These are phyloP conservation scores for Acronicta aceris DNA, from an alignment of 2,888 invertebrate species.

Conservation along the genomic window DNA sequence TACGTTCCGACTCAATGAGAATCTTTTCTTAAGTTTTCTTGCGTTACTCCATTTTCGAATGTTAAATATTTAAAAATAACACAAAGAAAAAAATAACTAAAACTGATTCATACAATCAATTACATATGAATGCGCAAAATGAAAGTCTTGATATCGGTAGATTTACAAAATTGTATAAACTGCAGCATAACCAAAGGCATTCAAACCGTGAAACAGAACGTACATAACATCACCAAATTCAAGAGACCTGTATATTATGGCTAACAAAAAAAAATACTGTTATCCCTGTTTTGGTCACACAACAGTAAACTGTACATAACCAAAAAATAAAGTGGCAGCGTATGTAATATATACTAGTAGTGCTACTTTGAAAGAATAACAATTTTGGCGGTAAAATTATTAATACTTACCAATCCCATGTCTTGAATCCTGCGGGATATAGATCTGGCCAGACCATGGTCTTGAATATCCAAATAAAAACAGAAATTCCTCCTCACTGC, in stretches of 20 bases:
- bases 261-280: constrained; percentile 45
- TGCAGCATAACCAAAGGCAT: neutral
- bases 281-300: constrained; percentile 55
- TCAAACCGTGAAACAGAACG: constrained; percentile 65
- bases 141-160: neutral
- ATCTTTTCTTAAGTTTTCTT: constrained; percentile 9
- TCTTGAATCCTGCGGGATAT: constrained; percentile 92
- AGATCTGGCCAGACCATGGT: constrained; percentile 90
- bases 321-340: constrained; percentile 63
- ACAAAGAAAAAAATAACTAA: too few species aligned
- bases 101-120: neutral
- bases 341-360: constrained; percentile 29
- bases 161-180: neutral
- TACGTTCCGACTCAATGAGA: constrained; percentile 65
- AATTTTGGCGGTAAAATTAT: constrained; percentile 75
- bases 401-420: constrained; percentile 91
- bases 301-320: constrained; percentile 64
- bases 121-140: neutral
- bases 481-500: constrained; percentile 90
- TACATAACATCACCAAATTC: constrained; percentile 66
- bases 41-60: too few species aligned
- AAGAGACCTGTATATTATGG: constrained; percentile 39
- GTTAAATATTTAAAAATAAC: too few species aligned
- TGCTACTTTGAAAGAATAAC: constrained; percentile 27
- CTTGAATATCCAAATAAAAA: constrained; percentile 94